Evolutionary conservation across 2,888 invertebrate genomes (phyloP), one percentile per base, ranked within the genome.

Genomic region (Leptopterna dolabrata): DNA sequence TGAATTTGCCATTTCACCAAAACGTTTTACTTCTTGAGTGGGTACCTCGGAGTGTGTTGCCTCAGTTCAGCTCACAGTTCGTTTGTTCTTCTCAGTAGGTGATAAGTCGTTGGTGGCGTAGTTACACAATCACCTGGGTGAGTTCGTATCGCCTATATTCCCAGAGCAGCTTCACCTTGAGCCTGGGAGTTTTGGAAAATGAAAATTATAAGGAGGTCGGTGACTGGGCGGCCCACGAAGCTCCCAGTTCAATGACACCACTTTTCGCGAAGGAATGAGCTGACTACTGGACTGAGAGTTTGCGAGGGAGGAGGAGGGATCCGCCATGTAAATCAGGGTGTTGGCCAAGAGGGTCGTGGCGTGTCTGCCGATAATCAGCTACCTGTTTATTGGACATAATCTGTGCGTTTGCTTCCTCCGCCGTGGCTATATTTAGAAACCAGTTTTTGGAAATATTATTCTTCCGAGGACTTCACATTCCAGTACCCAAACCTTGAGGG

Each of bases 361-460:
- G 73, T 73, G 73, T 73, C 73, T 30, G 7, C n/a, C 9, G 73
- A 73, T 73, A 73, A 30, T 73, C 73, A 73, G 73, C 16, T n/a
- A 73, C 73, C 73, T 73, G 73, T 36, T 73, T 73, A 73, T 73
- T 41, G 73, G 73, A 24, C 13, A 11, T 73, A 73, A 73, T 73
- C 36, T 41, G 73, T 73, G 73, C 73, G 73, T 71, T 71, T 29
- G 71, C 24, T 29, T 41, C 73, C 30, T 73, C 73, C 36, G 3
- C 16, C 29, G 2, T 29, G 24, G 73, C 36, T 73, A 73, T 73
- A 73, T 73, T 73, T 73, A 73, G 73, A 73, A 73, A 30, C 73
- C 73, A 73, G 41, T 36, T 71, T 27, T 27, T 73, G 36, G 41
- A 73, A 73, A 73, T 30, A 41, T 29, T 9, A 4, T 30, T 36